These are phyloP conservation scores for Paguma larvata DNA, from an alignment of 2,797 vertebrate species.

Conservation along the genomic window DNA sequence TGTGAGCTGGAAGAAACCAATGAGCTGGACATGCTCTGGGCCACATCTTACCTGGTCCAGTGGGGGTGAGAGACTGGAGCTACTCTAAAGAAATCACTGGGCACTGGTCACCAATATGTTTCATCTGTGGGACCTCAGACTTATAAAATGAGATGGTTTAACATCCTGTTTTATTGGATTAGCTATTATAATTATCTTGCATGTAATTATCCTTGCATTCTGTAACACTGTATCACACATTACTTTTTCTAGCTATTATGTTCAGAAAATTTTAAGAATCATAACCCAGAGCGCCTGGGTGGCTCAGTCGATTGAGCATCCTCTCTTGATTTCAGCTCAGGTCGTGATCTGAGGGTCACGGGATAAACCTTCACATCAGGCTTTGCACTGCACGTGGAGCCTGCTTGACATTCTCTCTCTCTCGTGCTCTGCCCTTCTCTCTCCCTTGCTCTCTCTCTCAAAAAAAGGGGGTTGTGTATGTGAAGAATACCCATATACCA, in stretches of 20 bases:
- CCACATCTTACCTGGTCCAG: not conserved
- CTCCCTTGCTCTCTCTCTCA: no score
- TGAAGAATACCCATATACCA: not conserved
- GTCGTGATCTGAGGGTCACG: no score
- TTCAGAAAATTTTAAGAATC: not conserved
- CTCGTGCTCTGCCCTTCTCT: no score
- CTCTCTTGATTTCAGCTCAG: no score
- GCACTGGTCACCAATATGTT: not conserved
- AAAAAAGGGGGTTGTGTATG: no score
- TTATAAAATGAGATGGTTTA: not conserved
- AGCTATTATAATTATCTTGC: not conserved
- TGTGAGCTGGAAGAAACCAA: not conserved
- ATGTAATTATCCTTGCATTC: not conserved
- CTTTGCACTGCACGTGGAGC: no score
- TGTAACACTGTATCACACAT: not conserved
- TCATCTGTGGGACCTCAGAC: not conserved
- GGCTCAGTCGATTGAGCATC: no score
- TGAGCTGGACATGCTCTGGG: not conserved
- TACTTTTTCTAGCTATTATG: not conserved
- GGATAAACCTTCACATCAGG: no score
- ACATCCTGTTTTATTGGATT: not conserved
- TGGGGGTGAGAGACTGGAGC: not conserved
- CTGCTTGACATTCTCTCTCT: no score
- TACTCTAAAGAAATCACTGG: not conserved
- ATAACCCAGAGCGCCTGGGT: not conserved